Percentiles rank a stretch among this genome's conserved stretches.
Conservation (phyloP, 2,113 vertebrate species). For the Callocephalon fimbriatum region DNA sequence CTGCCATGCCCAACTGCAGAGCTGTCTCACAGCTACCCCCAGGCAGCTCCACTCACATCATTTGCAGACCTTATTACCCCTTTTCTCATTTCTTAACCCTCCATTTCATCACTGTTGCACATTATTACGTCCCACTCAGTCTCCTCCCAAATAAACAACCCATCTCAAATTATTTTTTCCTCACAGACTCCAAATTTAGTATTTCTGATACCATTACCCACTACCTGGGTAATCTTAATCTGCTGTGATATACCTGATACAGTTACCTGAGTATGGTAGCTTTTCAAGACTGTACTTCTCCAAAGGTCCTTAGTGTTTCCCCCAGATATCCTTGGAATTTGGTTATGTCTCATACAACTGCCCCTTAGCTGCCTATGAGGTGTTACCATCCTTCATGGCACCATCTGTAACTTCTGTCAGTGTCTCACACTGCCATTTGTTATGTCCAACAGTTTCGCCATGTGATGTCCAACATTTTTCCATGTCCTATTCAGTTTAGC, state of each 20-base stretch:
- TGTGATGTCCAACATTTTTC: background rate
- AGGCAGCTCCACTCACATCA: rapidly evolving
- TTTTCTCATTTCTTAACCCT: background rate
- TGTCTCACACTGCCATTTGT: background rate
- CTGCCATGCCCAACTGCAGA: background rate
- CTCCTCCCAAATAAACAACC: background rate
- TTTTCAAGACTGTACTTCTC: background rate
- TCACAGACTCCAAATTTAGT: background rate
- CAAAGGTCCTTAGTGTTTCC: background rate
- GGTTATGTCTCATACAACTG: background rate
- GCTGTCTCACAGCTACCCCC: rapidly evolving
- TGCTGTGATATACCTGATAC: background rate
- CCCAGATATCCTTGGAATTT: background rate
- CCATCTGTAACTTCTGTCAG: background rate
- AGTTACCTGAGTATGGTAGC: background rate
- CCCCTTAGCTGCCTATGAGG: background rate
- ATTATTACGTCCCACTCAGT: background rate
- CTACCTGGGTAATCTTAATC: background rate
- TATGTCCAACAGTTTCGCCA: background rate
- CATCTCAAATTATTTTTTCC: background rate
- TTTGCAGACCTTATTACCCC: background rate
- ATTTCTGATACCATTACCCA: background rate
- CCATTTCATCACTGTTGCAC: background rate
- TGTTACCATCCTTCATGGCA: background rate
- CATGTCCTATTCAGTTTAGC: background rate